Evolutionary conservation across 2,797 vertebrate species (phyloP).

Genomic region (Lithobates pipiens): DNA sequence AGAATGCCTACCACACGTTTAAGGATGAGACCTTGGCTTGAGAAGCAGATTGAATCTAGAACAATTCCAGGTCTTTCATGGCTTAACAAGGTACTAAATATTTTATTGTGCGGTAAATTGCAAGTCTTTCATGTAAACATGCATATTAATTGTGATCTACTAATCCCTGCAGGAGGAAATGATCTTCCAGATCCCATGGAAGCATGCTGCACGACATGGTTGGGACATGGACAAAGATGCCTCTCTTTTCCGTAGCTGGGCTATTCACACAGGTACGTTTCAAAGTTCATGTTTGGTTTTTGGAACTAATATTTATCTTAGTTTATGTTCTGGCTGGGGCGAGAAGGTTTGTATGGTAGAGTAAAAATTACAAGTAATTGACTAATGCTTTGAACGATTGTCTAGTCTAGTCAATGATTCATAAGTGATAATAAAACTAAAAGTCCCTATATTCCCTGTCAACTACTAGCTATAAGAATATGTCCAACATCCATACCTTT

Average conservation of each 20-base stretch:
- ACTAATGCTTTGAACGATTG: background rate
- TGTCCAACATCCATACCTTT: no score
- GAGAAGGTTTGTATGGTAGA: background rate
- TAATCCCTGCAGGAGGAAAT: conserved; percentile 79
- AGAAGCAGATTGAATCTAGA: conserved; percentile 80
- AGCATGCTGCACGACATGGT: conserved; percentile 93
- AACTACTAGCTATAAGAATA: no score
- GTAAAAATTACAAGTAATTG: background rate
- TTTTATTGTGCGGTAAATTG: background rate
- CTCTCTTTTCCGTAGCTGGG: conserved; percentile 91
- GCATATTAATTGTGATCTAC: background rate
- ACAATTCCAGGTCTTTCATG: conserved; percentile 78
- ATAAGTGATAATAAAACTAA: no score
- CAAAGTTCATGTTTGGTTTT: conserved; percentile 5
- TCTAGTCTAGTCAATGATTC: no score
- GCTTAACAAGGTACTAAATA: conserved; percentile 77
- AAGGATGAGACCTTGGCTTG: conserved; percentile 83
- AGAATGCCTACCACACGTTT: conserved; percentile 79
- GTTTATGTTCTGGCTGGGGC: background rate
- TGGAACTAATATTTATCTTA: no score
- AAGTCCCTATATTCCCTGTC: no score
- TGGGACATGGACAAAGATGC: conserved; percentile 96
- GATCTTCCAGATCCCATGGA: conserved; percentile 95
- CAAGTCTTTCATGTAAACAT: background rate
- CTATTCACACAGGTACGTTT: conserved; percentile 92